Evolutionary conservation across 2,113 vertebrate species (phyloP), one percentile per base, ranked within the genome.

Genomic region (Microcebus jonahi): DNA sequence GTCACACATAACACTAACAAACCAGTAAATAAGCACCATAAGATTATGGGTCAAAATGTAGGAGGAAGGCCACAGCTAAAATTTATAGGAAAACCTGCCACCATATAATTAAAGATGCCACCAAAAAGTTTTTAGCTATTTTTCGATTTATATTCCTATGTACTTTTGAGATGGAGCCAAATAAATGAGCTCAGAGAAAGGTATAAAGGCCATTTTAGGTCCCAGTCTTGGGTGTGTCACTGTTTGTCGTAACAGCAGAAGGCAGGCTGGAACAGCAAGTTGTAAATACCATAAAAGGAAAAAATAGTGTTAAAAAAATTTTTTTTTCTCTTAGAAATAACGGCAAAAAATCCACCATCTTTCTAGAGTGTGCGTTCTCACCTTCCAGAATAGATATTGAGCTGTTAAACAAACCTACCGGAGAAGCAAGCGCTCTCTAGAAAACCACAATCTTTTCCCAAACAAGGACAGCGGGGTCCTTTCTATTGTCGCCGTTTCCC

Each of bases 361-460:
- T 81, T 42, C 36, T 85, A 20, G 20, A 85, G 63, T 34, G 8
- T 63, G 50, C n/a, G 13, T 73, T 87, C 53, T 90, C 70, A 95
- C 89, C 87, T 97, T 80, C 42, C 57, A 57, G 75, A 75, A 65
- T 2, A 91, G 86, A 84, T 61, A 73, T 14, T 71, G 76, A 73
- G 57, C 45, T 80, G 92, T 61, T 59, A 36, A 88, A 57, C 36
- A 79, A 85, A 92, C 67, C 79, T 31, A 36, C 31, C 50, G 48
- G 20, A 68, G 71, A 84, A 76, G 61, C 48, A 42, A 95, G 81
- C 18, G 85, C 93, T 88, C 73, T 93, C 68, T 75, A 95, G 95
- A 95, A 97, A 96, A 81, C 83, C 95, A 84, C 75, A 73, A 45
- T 39, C 70, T 80, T 59, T 70, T 65, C 87, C 75, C 84, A 48